Evolutionary conservation across 2,797 vertebrate genomes (phyloP), one percentile per base, ranked within the genome.

Genomic region (Sitta carolinensis): DNA sequence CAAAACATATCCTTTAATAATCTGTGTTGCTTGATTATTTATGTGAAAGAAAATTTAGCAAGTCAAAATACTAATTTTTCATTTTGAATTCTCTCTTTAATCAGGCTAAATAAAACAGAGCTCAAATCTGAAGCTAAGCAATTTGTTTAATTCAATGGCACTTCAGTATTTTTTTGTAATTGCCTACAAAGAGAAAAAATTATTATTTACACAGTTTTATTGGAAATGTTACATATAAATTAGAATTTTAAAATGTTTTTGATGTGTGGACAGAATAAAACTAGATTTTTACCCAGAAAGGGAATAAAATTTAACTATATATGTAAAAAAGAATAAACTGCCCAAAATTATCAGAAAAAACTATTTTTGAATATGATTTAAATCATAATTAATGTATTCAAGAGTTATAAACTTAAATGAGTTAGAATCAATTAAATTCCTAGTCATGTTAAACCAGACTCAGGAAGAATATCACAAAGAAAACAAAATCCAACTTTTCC

Each of bases 61-160:
- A 63, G 32, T 52, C 15, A 70, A 85, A 93, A 70, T 57, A 48
- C 3, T 61, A 22, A 13, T 87, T 78, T 93, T 84, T 78, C 12
- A 15, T 76, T 83, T 91, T 52, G 2, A 89, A 50, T 85, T 47
- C 13, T 70, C 43, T 78, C 20, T 80, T 67, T 40, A 58, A 62
- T 59, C 2, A 6, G 7, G 7, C 3, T 78, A n/a, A 83, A 68
- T 43, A n/a, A 63, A 29, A 0, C 3, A n/a, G 7, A 77, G 11
- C 29, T 81, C 36, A 50, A 50, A 68, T 72, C 13, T 57, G 36
- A 83, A 91, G 13, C 13, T 51, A 84, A 77, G 12, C 4, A 73
- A 48, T 85, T 79, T 91, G 8, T 59, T 76, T 79, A 72, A 77
- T 73, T 89, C 16, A 74, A 29, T 57, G 8, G 3, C 11, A 66